Base-by-base conservation (phyloP, 2,888 invertebrate species). In the Spodoptera littoralis region DNA sequence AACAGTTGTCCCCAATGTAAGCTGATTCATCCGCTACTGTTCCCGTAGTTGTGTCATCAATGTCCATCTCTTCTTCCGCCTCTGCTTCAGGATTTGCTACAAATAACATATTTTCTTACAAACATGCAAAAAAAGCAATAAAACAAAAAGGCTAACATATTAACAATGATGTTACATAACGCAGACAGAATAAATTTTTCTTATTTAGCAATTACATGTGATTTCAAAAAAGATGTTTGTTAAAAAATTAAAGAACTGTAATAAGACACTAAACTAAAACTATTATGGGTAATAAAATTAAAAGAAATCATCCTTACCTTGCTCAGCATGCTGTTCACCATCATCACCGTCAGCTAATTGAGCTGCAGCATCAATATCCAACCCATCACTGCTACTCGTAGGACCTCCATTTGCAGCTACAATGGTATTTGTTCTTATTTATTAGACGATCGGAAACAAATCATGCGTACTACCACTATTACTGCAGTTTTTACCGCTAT, bases 1-100 rank as follows among this genome's bases (percentile, higher is more conserved):
- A 83, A 63, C 95, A 95, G 73, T 95, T 95, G 74, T 95, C 95
- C 54, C 95, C 95, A 62, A 95, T 94, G 74, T 95, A 95, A 8
- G 92, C 89, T 9, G 93, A 90, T 58, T 89, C 92, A 83, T 93
- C 93, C 53, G 90, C 86, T 13, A 76, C 89, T 13, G 89, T 85
- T 2, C 90, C 91, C 12, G 90, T 86, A 44, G 92, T 84, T 11
- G 92, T 88, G 42, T 94, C 93, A 86, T 94, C 94, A 60, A 94
- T 89, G 65, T 94, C 94, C 94, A 94, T 94, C 76, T 93, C 93
- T 74, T 94, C 93, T 64, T 93, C 93, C 18, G 89, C 78, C 36
- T 92, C 93, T 9, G 89, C 79, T 44, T 90, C 91, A 36, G 88
- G 88, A 77, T 89, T 86, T 13, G 77, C 90, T 90, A 67, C 18